A percentile compares a stretch with the other conserved stretches of the same genome.
phyloP scores from a whole-genome alignment of 2,797 vertebrate species.

The Lepus oiostolus region DNA sequence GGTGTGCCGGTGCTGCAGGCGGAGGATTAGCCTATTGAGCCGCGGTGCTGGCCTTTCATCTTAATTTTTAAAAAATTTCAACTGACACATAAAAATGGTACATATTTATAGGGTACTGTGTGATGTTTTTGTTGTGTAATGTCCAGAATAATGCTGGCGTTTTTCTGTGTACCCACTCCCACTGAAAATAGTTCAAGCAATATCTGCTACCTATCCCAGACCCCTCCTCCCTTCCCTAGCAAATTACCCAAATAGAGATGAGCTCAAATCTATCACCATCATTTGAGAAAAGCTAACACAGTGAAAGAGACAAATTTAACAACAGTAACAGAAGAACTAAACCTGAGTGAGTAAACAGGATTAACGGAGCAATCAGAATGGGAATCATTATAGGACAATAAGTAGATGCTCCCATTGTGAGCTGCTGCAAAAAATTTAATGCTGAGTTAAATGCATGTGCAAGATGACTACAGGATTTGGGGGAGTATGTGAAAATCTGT shows the following conservation, averaged over 20 bases:
- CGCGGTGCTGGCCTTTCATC: too few relatives aligned
- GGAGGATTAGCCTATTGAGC: too few relatives aligned
- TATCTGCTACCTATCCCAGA: not conserved
- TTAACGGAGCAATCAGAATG: not conserved
- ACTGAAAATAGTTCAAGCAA: not conserved
- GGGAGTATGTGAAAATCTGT: not conserved
- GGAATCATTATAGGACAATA: not conserved
- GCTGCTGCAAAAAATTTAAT: not conserved
- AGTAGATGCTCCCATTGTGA: not conserved
- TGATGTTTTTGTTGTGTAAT: too few relatives aligned
- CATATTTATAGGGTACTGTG: too few relatives aligned
- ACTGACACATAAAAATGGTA: too few relatives aligned
- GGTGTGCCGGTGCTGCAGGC: too few relatives aligned
- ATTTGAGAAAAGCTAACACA: not conserved
- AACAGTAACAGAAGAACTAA: not conserved
- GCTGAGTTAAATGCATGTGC: not conserved
- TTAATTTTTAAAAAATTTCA: too few relatives aligned
- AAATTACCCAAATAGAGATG: not conserved
- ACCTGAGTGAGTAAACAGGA: not conserved
- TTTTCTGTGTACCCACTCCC: not conserved
- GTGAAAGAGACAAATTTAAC: not conserved
- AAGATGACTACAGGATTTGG: slow-evolving; percentile 18
- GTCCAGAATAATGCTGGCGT: not conserved
- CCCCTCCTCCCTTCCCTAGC: not conserved
- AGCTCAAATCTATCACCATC: not conserved